Base-by-base conservation (phyloP, 35 echinoderm and acorn worm species). In the Patiria miniata region DNA sequence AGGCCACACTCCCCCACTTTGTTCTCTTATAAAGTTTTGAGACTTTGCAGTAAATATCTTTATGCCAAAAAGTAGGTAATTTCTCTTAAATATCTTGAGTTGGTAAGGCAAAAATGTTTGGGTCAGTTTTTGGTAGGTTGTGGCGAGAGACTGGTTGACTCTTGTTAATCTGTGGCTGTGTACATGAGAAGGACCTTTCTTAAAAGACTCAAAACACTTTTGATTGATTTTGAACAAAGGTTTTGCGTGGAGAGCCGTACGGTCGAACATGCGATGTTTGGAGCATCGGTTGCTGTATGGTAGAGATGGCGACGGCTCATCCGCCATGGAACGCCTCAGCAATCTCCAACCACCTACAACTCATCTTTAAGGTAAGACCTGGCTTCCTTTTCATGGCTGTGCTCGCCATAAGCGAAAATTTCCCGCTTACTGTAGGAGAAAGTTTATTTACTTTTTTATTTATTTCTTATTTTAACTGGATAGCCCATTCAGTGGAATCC, bases 241-340 rank as follows among this genome's bases (percentile, higher is more conserved):
- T 97, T 36, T 68, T 97, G 37, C 83, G 92, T 26, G 95, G 95
- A 39, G 92, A 94, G 87, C 91, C 85, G 18, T 99, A 99, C 57
- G 96, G 96, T 16, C 39, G 96, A n/a, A 89, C 89, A 36, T 99
- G 96, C 90, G 96, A 99, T 54, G 65, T 99, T 8, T 99, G 96
- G 96, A 99, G 96, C 61, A 61, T 94, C 8, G 96, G 96, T 2
- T 99, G 96, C 61, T 99, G 96, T 85, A 40, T 99, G 29, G 77
- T 95, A 69, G 96, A 99, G 87, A 99, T 99, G 96, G 82, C 89
- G 4, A 94, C 96, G 16, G 73, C 85, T 1, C 53, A 99, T 59
- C 89, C 96, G 37, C 96, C 96, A 4, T 99, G 96, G 96, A 84
- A 91, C 77, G 93, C 93, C 19, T 81, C 81, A 7, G 89, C 79